Percentiles rank a stretch among this genome's conserved stretches.
These are phyloP conservation scores for Drosophila sucinea DNA, from an alignment of 1,140 invertebrate species.

Conservation along the genomic window DNA sequence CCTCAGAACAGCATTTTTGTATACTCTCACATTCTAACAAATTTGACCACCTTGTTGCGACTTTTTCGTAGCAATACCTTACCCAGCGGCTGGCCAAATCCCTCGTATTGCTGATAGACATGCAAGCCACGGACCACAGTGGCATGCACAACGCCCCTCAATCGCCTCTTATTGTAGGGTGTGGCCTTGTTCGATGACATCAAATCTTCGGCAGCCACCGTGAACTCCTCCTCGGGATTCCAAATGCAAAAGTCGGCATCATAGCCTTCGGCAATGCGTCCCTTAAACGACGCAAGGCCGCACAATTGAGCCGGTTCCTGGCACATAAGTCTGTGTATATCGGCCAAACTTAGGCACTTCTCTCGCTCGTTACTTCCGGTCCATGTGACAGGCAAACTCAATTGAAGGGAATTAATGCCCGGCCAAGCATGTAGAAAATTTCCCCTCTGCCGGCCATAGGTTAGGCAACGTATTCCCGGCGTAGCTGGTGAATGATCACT, in stretches of 20 bases:
- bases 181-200: constrained; percentile 86
- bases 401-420: constrained; percentile 89
- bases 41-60: constrained; percentile 76
- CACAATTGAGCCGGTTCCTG: constrained; percentile 86
- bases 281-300: constrained; percentile 86
- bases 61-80: constrained; percentile 76
- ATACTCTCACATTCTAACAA: constrained; percentile 60
- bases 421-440: constrained; percentile 89
- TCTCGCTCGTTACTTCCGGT: constrained; percentile 84
- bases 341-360: constrained; percentile 82
- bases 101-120: constrained; percentile 83
- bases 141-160: constrained; percentile 85
- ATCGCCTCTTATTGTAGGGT: constrained; percentile 85
- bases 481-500: constrained; percentile 91
- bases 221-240: constrained; percentile 86
- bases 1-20: background rate
- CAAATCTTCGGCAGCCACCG: constrained; percentile 84
- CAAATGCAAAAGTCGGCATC: constrained; percentile 90
- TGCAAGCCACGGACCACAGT: constrained; percentile 86
- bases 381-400: constrained; percentile 88
- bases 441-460: constrained; percentile 82
- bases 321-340: constrained; percentile 86
- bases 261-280: constrained; percentile 85
- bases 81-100: constrained; percentile 78
- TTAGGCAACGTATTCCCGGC: constrained; percentile 85